These are phyloP conservation scores for Platypus cylindrus DNA, from an alignment of 2,888 invertebrate genomes.

Conservation along the genomic window DNA sequence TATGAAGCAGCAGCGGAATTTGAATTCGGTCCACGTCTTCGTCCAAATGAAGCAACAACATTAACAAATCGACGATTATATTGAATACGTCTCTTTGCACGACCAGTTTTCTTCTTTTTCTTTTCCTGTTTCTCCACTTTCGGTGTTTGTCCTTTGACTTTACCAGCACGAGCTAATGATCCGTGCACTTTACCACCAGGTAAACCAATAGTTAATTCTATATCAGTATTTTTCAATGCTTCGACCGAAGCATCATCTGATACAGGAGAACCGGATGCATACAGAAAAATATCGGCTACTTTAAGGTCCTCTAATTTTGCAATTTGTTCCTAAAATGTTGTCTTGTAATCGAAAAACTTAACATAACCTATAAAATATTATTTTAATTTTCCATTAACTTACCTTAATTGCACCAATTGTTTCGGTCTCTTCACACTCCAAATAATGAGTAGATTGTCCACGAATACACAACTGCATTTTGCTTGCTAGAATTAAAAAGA, in stretches of 20 bases:
- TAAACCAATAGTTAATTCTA: constrained; percentile 72
- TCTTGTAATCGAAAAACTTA: no score
- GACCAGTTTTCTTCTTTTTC: constrained; percentile 98
- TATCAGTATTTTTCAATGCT: constrained; percentile 50
- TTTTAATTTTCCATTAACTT: no score
- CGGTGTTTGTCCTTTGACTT: constrained; percentile 99
- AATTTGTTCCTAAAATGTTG: constrained; percentile 50
- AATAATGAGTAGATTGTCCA: constrained; percentile 59
- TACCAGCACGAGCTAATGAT: constrained; percentile 99
- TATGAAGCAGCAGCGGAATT: constrained; percentile 42
- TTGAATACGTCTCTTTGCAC: constrained; percentile 96
- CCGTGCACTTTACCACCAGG: constrained; percentile 99
- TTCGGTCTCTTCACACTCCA: constrained; percentile 61
- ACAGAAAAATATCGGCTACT: constrained; percentile 52
- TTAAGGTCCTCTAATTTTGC: constrained; percentile 42
- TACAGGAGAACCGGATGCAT: constrained; percentile 61
- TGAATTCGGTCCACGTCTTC: constrained; percentile 93
- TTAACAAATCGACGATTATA: constrained; percentile 98
- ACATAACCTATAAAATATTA: constrained; percentile 7
- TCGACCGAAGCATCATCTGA: constrained; percentile 54
- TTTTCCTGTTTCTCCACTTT: constrained; percentile 99
- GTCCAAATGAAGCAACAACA: constrained; percentile 88
- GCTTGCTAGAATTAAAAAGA: constrained; percentile 23
- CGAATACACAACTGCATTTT: constrained; percentile 75
- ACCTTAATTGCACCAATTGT: constrained; percentile 69